Evolutionary conservation across 1,140 invertebrate genomes (phyloP), one percentile per base, ranked within the genome.

Genomic region (Drosophila tsacasi): DNA sequence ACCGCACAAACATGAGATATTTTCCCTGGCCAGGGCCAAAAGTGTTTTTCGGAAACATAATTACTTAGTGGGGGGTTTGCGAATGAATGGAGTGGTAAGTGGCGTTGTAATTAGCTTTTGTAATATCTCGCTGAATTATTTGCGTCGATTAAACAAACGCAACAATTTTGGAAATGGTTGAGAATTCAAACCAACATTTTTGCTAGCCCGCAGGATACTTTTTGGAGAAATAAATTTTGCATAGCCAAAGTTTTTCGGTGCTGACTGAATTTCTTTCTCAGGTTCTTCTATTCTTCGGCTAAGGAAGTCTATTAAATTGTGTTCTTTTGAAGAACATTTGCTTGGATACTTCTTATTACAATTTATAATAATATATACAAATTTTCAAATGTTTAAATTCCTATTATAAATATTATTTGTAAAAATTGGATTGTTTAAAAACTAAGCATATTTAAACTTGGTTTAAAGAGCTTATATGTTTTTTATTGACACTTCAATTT

Each of bases 71-170:
- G 60, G 50, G n/a, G 25, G n/a, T n/a, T 40, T 5, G 27, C 30
- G 4, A 47, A 67, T 47, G 69, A 58, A 69, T 52, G 44, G 44
- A 52, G 40, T 62, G 50, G 61, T 55, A 58, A 54, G 44, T 50
- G 74, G 35, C 35, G 21, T 54, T 62, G 76, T 79, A 89, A 89
- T 89, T 90, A 90, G 84, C 78, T 79, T 52, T 75, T 79, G 69
- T 67, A 85, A 75, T 79, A 90, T 68, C 63, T 71, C 46, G 13
- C 17, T 44, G 69, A 84, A 87, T 84, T 87, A 90, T 87, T 87
- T 67, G 49, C 65, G 58, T 75, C 66, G 52, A 64, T 72, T 78
- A 46, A 44, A 58, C 58, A 73, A 69, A 42, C 44, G 30, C 37
- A 27, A 71, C 19, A 19, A 25, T 58, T 72, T 32, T n/a, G 5